Percentiles rank a stretch among this genome's conserved stretches.
phyloP scores from a whole-genome alignment of 2,113 vertebrate genomes.

The Urocolius indicus region DNA sequence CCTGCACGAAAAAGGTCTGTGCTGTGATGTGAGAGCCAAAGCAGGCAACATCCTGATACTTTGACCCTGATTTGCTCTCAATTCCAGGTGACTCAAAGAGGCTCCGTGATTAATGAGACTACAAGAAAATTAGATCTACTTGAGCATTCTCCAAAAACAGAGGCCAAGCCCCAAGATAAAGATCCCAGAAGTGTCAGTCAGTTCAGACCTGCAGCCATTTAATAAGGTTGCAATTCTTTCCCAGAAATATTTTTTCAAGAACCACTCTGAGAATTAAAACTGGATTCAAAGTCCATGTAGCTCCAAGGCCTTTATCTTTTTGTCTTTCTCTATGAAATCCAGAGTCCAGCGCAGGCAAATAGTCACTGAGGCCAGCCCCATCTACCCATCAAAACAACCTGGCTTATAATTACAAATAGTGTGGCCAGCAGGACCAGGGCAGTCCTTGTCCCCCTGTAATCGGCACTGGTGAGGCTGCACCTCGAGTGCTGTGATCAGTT shows the following conservation, averaged over 20 bases:
- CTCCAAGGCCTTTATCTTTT: not conserved
- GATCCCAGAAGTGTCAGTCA: not conserved
- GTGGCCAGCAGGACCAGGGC: too few relatives aligned
- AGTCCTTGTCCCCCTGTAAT: too few relatives aligned
- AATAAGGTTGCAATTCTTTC: not conserved
- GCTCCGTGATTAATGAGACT: constrained; percentile 28
- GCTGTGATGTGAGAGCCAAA: not conserved
- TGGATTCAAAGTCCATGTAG: not conserved
- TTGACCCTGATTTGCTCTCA: not conserved
- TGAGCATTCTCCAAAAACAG: not conserved
- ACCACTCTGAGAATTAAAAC: constrained; percentile 22
- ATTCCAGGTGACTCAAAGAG: constrained; percentile 45
- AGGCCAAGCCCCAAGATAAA: not conserved
- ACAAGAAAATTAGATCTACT: constrained; percentile 14
- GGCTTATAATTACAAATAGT: too few relatives aligned
- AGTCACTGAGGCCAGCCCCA: not conserved
- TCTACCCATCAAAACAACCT: not conserved
- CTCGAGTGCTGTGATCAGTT: too few relatives aligned
- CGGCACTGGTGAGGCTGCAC: too few relatives aligned
- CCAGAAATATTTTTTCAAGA: not conserved
- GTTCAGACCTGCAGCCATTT: not conserved
- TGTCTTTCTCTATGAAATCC: not conserved
- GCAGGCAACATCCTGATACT: constrained; percentile 2
- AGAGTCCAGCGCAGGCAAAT: not conserved
- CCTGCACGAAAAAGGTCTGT: not conserved